Conservation (phyloP, 2,113 vertebrate species). For the Bolborhynchus lineola region DNA sequence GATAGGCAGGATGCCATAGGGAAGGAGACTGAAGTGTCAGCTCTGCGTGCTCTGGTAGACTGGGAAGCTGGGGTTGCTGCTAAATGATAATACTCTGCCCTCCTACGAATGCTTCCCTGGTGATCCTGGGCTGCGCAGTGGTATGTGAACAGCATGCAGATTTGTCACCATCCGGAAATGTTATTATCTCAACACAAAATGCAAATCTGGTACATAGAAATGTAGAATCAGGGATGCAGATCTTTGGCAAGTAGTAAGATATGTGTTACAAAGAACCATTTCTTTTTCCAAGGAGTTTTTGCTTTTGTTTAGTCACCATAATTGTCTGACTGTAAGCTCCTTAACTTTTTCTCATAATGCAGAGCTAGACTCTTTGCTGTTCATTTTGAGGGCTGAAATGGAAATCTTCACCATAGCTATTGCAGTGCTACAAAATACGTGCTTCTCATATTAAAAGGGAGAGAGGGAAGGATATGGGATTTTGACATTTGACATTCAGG, state of each 20-base stretch:
- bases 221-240: neutral
- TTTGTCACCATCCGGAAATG: slow-evolving; percentile 12
- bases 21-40: neutral
- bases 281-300: neutral
- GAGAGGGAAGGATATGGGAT: neutral
- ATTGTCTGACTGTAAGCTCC: neutral
- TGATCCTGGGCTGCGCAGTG: neutral
- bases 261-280: neutral
- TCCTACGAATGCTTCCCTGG: neutral
- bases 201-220: slow-evolving; percentile 6
- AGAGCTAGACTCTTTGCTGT: neutral
- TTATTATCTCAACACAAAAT: neutral
- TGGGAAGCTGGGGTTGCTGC: neutral
- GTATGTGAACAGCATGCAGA: neutral
- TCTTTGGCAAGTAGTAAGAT: neutral
- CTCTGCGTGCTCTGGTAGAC: neutral
- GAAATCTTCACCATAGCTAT: neutral
- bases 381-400: neutral
- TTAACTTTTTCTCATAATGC: neutral
- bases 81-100: neutral
- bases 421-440: neutral
- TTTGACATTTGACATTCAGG: neutral
- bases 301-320: neutral
- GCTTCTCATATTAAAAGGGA: neutral
- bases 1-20: neutral